A percentile compares a stretch with the other conserved stretches of the same genome.
Conservation (phyloP, 2,113 vertebrate species). For the Dromiciops gliroides region DNA sequence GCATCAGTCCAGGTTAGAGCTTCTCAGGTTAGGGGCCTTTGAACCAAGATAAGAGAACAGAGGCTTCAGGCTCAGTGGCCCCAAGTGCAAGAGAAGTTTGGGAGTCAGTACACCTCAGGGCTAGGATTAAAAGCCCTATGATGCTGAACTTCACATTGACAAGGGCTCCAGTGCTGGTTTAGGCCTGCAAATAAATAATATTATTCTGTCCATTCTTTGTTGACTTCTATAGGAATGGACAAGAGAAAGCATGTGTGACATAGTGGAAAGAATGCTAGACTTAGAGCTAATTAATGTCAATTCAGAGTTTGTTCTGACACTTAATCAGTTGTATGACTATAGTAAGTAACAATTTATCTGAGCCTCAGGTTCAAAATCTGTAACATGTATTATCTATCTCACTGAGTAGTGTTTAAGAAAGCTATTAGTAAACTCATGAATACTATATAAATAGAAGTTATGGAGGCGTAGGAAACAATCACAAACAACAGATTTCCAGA, state of each 20-base stretch:
- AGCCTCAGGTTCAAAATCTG: neutral
- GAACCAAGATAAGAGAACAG: neutral
- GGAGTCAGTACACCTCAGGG: neutral
- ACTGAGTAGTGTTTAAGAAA: neutral
- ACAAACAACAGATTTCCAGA: neutral
- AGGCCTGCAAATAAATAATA: neutral
- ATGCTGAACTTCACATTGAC: too few species aligned
- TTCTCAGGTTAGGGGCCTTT: neutral
- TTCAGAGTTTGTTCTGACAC: neutral
- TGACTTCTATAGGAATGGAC: neutral
- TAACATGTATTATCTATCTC: too few species aligned
- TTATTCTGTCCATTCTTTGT: neutral
- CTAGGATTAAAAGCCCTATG: neutral
- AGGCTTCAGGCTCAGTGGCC: neutral
- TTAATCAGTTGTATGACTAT: neutral
- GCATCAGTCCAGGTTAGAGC: neutral
- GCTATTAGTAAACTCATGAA: neutral
- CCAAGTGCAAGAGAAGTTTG: neutral
- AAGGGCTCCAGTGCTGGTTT: neutral
- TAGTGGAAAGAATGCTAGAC: neutral
- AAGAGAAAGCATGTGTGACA: neutral
- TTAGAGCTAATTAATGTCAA: neutral
- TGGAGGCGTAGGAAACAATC: neutral
- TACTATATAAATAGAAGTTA: too few species aligned
- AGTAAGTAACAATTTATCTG: neutral